phyloP scores from a whole-genome alignment of 1,140 invertebrate genomes.

The Heterodera schachtii region DNA sequence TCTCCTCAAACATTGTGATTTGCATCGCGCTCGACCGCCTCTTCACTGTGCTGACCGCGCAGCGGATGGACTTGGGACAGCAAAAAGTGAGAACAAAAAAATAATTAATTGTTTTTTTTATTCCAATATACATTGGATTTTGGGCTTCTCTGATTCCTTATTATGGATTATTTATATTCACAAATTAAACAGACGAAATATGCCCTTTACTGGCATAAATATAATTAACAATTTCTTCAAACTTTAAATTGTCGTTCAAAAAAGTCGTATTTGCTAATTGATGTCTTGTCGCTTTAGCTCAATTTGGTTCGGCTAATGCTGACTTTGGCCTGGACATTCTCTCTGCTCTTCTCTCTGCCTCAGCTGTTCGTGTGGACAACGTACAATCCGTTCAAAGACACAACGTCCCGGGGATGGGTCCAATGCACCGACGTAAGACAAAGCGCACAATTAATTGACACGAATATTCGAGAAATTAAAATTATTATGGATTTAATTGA shows the following conservation, averaged over 20 bases:
- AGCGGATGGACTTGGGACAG: slow-evolving; percentile 27
- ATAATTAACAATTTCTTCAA: too few species aligned
- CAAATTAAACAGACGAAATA: too few species aligned
- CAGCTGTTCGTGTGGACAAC: slow-evolving; percentile 52
- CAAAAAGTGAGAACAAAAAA: slow-evolving; percentile 23
- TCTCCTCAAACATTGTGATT: slow-evolving; percentile 63
- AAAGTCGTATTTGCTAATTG: not conserved
- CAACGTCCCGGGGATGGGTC: slow-evolving; percentile 40
- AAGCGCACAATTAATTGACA: not conserved
- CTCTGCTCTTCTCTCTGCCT: slow-evolving; percentile 44
- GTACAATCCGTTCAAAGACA: slow-evolving; percentile 37
- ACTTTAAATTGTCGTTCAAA: too few species aligned
- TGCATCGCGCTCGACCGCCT: slow-evolving; percentile 62
- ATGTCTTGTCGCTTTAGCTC: slow-evolving; percentile 3
- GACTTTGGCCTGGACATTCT: slow-evolving; percentile 45
- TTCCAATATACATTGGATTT: slow-evolving; percentile 10
- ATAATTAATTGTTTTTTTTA: slow-evolving; percentile 4
- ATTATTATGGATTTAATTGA: not conserved
- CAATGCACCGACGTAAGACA: slow-evolving; percentile 57
- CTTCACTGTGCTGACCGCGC: slow-evolving; percentile 54
- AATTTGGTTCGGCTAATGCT: slow-evolving; percentile 29
- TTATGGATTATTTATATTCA: too few species aligned
- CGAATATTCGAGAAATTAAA: not conserved
- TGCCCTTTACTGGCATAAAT: too few species aligned
- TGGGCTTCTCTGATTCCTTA: not conserved